phyloP scores from a whole-genome alignment of 2,888 invertebrate genomes.

The Drosophila flavopinicola region DNA sequence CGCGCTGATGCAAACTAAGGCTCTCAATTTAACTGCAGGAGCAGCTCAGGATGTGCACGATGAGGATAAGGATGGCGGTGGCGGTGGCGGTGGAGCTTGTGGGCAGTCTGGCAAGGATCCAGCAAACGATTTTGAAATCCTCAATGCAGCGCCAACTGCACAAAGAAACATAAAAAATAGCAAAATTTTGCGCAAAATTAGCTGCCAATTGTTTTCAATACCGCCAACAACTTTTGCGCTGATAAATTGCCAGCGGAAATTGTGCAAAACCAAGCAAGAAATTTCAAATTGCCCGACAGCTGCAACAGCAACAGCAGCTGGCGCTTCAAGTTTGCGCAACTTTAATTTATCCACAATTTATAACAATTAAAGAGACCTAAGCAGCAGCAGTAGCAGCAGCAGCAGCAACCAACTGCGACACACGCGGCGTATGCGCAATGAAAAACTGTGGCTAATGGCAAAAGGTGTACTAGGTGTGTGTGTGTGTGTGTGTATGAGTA shows the following conservation, averaged over 20 bases:
- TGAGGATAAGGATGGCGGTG: not conserved
- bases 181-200: constrained; percentile 74
- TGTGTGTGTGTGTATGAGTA: constrained; percentile 4
- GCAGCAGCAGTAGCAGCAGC: constrained; percentile 20
- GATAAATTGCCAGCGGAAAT: constrained; percentile 68
- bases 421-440: constrained; percentile 63
- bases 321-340: constrained; percentile 32
- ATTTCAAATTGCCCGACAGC: constrained; percentile 61
- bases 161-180: constrained; percentile 56
- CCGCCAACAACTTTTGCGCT: constrained; percentile 60
- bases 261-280: constrained; percentile 70
- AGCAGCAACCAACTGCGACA: constrained; percentile 23
- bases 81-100: not conserved
- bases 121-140: constrained; percentile 31
- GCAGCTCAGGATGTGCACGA: constrained; percentile 17
- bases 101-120: constrained; percentile 44
- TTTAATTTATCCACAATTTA: constrained; percentile 66
- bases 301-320: constrained; percentile 34
- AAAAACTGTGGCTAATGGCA: constrained; percentile 52
- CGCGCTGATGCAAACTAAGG: constrained; percentile 34
- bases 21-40: constrained; percentile 22
- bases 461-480: constrained; percentile 30
- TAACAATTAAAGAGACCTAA: constrained; percentile 63
- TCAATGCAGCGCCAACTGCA: constrained; percentile 33
- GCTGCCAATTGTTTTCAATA: constrained; percentile 76